Base-by-base conservation (phyloP, 2,113 vertebrate genomes). In the Coregonus clupeaformis region DNA sequence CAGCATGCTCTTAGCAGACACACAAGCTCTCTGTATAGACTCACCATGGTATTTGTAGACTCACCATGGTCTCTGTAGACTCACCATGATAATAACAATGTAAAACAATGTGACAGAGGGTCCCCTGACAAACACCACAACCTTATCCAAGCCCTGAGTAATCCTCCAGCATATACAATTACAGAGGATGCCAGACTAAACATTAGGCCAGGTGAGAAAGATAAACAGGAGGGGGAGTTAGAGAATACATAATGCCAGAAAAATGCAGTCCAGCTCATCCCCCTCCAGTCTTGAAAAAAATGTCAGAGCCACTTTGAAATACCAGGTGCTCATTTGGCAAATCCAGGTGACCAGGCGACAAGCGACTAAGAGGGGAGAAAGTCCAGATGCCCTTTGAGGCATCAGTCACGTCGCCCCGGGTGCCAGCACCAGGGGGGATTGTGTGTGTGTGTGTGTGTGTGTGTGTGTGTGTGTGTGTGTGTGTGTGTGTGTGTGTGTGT, bases 291-390 rank as follows among this genome's bases (percentile, higher is more conserved):
- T 45, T 45, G 42, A 45, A 45, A 45, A 45, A 45, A 1, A 9
- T 6, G 42, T 45, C 47, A 12, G 88, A 90, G 81, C 85, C 87
- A 91, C 91, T 91, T 91, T 92, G 90, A 92, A 91, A 90, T 87
- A 89, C 90, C 91, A 92, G 92, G 91, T 90, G 91, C 88, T 90
- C 77, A 83, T 89, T 89, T 90, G 89, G 27, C 45, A n/a, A 30
- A 22, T 29, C 25, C 69, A 66, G 30, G 36, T 9, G 3, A 88
- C 88, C 81, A 77, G 83, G 84, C 92, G 88, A 90, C 91, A 89
- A 90, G 77, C 78, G 78, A 88, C 84, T 89, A 87, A 88, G 90
- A 89, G 66, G 84, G 82, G 91, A 92, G 84, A 92, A 89, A 90
- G 82, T 82, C 88, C 91, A 92, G 89, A 92, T 84, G 82, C 85